Conservation (phyloP, 2,113 vertebrate species). For the Poeciliopsis turrubarensis region DNA sequence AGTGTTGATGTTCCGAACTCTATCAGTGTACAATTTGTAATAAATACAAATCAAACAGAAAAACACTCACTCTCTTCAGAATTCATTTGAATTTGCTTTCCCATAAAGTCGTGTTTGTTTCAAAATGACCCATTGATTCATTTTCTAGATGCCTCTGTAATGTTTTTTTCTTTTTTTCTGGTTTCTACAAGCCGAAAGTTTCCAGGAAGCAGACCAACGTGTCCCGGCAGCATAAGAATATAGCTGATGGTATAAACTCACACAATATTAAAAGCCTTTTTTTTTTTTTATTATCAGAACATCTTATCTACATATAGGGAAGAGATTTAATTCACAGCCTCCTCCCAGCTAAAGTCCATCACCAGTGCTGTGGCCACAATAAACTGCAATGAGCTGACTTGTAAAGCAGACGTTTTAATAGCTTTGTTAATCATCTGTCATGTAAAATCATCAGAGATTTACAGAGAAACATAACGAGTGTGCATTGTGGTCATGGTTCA, state of each 20-base stretch:
- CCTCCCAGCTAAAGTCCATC: conserved; percentile 12
- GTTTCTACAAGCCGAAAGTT: too few species aligned
- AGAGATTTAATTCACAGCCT: background rate
- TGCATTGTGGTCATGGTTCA: background rate
- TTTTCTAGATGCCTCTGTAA: too few species aligned
- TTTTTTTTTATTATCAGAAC: background rate
- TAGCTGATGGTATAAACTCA: too few species aligned
- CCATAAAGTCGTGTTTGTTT: too few species aligned
- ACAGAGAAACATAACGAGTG: background rate
- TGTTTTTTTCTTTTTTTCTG: too few species aligned
- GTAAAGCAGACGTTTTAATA: conserved; percentile 8
- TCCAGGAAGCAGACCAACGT: too few species aligned
- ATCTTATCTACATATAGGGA: background rate
- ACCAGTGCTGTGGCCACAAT: background rate
- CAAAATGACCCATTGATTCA: too few species aligned
- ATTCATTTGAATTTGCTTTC: too few species aligned
- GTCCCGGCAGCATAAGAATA: too few species aligned
- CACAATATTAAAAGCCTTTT: background rate
- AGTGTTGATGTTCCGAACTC: background rate
- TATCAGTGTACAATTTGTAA: background rate
- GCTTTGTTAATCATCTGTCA: conserved; percentile 17
- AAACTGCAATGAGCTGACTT: background rate
- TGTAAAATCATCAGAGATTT: conserved; percentile 5
- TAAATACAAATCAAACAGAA: background rate
- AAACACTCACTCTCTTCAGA: too few species aligned